phyloP scores from a whole-genome alignment of 2,888 invertebrate species.

The Harpagoxenus sublaevis region DNA sequence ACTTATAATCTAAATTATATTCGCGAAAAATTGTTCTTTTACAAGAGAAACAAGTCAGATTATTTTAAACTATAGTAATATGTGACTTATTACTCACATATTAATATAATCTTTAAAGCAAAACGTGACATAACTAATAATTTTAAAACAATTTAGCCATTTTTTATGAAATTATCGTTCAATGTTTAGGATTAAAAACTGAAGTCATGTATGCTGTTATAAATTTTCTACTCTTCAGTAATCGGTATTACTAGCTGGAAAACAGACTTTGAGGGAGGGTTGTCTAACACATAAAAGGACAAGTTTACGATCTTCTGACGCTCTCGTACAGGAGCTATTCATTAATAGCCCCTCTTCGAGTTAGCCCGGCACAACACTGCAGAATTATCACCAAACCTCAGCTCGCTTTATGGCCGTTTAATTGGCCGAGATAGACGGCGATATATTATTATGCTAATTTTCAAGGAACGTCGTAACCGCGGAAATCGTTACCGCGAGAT shows the following conservation, averaged over 20 bases:
- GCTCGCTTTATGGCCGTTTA: conserved; percentile 82
- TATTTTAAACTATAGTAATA: not conserved
- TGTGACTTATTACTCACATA: not conserved
- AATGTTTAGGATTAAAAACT: not conserved
- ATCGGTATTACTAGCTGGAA: conserved; percentile 19
- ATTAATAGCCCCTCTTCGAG: conserved; percentile 80
- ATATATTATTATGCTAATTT: conserved; percentile 81
- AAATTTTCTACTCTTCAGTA: not conserved
- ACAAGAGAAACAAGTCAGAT: not conserved
- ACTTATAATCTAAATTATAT: not conserved
- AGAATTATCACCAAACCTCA: conserved; percentile 74
- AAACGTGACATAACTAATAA: not conserved
- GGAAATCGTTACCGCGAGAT: conserved; percentile 75
- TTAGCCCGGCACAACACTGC: conserved; percentile 74
- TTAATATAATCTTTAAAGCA: not conserved
- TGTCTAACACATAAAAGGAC: conserved; percentile 71
- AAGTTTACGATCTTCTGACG: conserved; percentile 80
- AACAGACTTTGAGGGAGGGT: conserved; percentile 37
- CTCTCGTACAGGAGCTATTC: conserved; percentile 79
- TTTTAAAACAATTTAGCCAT: not conserved
- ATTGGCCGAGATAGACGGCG: conserved; percentile 79
- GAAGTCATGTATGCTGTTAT: not conserved
- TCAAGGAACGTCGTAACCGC: conserved; percentile 75
- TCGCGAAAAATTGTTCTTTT: not conserved
- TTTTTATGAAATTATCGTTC: not conserved